These are phyloP conservation scores for Dynastes maya DNA, from an alignment of 2,888 invertebrate genomes.

Conservation along the genomic window DNA sequence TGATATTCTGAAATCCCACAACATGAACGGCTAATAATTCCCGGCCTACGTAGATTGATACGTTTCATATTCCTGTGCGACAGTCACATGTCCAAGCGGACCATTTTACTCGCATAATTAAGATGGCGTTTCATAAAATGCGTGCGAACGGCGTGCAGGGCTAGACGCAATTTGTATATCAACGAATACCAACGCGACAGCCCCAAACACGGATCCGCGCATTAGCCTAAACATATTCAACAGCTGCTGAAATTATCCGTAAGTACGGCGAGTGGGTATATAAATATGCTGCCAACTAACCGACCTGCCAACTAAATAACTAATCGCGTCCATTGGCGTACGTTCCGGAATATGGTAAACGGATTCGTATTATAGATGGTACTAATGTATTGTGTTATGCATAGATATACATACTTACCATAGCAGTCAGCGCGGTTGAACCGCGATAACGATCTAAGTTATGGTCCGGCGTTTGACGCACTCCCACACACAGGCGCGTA, in stretches of 20 bases:
- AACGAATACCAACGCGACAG: slow-evolving; percentile 4
- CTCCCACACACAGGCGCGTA: slow-evolving; percentile 62
- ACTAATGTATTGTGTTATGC: neutral
- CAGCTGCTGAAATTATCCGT: slow-evolving; percentile 67
- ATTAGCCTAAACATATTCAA: slow-evolving; percentile 67
- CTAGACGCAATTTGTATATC: slow-evolving; percentile 61
- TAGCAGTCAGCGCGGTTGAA: slow-evolving; percentile 50
- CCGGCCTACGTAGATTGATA: neutral
- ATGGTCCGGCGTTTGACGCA: slow-evolving; percentile 67
- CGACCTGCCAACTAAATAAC: slow-evolving; percentile 18
- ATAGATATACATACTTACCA: slow-evolving; percentile 1
- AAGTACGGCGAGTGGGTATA: neutral
- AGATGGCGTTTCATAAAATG: slow-evolving; percentile 66
- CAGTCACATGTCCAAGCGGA: slow-evolving; percentile 64
- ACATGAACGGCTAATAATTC: too few relatives aligned
- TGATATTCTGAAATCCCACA: too few relatives aligned
- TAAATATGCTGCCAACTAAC: slow-evolving; percentile 2
- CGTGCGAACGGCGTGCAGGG: slow-evolving; percentile 58
- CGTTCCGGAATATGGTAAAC: slow-evolving; percentile 62
- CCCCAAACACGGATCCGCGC: slow-evolving; percentile 59
- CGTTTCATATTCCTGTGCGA: neutral
- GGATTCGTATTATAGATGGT: slow-evolving; percentile 9
- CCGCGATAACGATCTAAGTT: slow-evolving; percentile 68
- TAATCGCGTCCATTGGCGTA: slow-evolving; percentile 51
- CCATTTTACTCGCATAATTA: slow-evolving; percentile 62